Evolutionary conservation across 2,113 vertebrate genomes (phyloP).

Genomic region (Tragelaphus scriptus): DNA sequence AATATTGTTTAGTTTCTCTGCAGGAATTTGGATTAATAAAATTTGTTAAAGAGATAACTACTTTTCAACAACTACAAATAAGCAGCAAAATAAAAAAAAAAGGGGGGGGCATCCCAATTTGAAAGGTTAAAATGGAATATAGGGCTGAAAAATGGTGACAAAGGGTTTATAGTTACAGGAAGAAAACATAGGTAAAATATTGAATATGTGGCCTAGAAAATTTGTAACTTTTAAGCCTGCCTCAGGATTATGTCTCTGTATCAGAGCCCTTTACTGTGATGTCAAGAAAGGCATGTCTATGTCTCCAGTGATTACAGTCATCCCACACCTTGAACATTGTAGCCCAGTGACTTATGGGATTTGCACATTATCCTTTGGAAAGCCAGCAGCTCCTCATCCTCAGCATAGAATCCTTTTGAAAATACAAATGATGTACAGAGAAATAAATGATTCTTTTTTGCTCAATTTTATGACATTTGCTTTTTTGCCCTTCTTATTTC

Average conservation of each 20-base stretch:
- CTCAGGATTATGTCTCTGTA: background rate
- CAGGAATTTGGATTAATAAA: conserved; percentile 4
- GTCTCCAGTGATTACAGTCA: background rate
- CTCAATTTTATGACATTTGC: background rate
- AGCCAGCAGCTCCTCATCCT: background rate
- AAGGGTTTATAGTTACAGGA: background rate
- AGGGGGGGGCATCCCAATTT: background rate
- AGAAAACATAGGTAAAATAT: background rate
- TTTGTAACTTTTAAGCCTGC: background rate
- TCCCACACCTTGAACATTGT: background rate
- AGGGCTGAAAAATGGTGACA: background rate
- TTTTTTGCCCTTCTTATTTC: background rate
- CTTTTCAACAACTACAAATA: conserved; percentile 3
- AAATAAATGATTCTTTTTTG: background rate
- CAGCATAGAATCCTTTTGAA: background rate
- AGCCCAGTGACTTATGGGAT: background rate
- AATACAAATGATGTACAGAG: background rate
- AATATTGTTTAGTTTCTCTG: background rate
- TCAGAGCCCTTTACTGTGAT: background rate
- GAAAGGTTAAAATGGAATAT: background rate
- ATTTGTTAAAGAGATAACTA: background rate
- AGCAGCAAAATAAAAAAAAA: too few relatives aligned
- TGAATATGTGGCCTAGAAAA: background rate
- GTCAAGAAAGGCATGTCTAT: background rate
- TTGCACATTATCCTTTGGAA: background rate